These are phyloP conservation scores for Calliphora vomitoria DNA, from an alignment of 2,888 invertebrate species.

Conservation along the genomic window DNA sequence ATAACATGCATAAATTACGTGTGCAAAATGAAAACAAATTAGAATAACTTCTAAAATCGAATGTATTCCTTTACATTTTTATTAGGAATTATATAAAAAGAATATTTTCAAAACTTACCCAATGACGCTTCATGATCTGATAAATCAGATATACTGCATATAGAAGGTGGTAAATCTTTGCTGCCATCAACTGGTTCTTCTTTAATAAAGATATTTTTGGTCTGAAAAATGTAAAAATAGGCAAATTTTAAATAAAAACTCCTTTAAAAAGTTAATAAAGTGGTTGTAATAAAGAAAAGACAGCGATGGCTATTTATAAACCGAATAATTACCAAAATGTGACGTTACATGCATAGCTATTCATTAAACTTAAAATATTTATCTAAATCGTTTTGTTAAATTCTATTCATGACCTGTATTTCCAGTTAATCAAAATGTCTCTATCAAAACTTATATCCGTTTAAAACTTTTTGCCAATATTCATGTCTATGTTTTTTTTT, in stretches of 20 bases:
- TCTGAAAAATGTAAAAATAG: slow-evolving; percentile 75
- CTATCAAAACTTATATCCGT: slow-evolving; percentile 39
- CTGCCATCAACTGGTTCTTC: slow-evolving; percentile 87
- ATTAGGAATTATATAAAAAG: too few species aligned
- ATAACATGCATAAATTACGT: too few species aligned
- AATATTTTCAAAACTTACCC: slow-evolving; percentile 87
- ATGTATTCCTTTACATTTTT: too few species aligned
- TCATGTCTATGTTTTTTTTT: background rate
- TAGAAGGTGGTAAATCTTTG: slow-evolving; percentile 91
- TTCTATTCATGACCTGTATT: slow-evolving; percentile 27
- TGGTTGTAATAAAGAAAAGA: too few species aligned
- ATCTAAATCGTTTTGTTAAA: background rate
- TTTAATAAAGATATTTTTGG: slow-evolving; percentile 82
- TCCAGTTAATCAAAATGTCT: slow-evolving; percentile 13
- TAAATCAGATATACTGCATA: slow-evolving; percentile 95
- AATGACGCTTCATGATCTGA: slow-evolving; percentile 95
- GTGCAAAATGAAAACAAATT: too few species aligned
- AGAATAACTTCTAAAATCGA: too few species aligned
- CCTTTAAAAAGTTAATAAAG: background rate
- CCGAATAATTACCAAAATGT: too few species aligned
- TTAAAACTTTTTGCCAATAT: background rate
- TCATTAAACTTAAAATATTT: too few species aligned
- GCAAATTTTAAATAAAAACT: background rate
- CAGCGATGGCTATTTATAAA: too few species aligned
- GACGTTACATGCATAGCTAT: too few species aligned